Conservation (phyloP, 2,888 invertebrate species). For the Steinernema hermaphroditum region DNA sequence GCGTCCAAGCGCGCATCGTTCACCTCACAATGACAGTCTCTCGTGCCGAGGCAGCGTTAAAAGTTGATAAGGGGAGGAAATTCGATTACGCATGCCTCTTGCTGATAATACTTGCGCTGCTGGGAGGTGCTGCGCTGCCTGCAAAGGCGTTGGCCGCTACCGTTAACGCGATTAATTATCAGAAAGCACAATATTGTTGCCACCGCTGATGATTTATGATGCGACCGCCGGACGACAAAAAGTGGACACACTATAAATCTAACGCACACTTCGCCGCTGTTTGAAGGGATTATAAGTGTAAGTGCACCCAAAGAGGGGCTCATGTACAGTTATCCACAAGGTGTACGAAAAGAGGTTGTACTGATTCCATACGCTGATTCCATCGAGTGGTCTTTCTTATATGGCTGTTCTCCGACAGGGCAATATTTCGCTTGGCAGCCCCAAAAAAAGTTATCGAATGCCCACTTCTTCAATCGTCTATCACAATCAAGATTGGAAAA, state of each 20-base stretch:
- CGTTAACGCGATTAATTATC: constrained; percentile 2
- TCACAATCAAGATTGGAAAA: too few relatives aligned
- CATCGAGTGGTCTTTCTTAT: too few relatives aligned
- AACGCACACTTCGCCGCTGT: too few relatives aligned
- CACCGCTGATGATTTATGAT: constrained; percentile 8
- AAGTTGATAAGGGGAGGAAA: constrained; percentile 9
- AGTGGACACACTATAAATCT: background rate
- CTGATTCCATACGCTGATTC: too few relatives aligned
- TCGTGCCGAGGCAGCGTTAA: background rate
- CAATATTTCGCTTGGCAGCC: too few relatives aligned
- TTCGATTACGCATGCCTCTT: constrained; percentile 16
- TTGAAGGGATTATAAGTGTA: too few relatives aligned
- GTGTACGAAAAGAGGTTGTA: too few relatives aligned
- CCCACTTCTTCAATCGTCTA: too few relatives aligned
- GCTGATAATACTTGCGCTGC: background rate
- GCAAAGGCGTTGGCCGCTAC: constrained; percentile 9
- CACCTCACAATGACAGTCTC: background rate
- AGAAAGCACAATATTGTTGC: constrained; percentile 23
- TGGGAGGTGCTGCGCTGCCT: constrained; percentile 1
- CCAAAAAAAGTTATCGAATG: too few relatives aligned
- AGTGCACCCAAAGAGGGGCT: too few relatives aligned
- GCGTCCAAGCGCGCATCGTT: constrained; percentile 23
- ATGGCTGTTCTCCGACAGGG: too few relatives aligned
- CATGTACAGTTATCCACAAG: too few relatives aligned
- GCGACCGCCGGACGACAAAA: background rate